Percentiles rank a stretch among this genome's conserved stretches.
Conservation (phyloP, 2,113 vertebrate species). For the Rhizomys pruinosus region DNA sequence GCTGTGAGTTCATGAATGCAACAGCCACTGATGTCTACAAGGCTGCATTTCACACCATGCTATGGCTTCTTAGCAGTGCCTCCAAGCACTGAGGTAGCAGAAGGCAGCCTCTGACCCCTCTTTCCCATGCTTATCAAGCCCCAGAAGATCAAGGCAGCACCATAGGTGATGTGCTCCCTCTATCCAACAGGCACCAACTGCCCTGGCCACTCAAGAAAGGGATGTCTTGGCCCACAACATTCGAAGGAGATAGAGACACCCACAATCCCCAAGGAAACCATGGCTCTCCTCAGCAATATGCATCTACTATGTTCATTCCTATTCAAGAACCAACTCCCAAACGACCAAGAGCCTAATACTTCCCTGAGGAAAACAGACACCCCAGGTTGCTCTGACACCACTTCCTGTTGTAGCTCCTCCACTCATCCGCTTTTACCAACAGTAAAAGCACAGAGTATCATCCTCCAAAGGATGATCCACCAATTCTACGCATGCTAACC, state of each 20-base stretch:
- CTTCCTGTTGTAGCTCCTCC: accelerated
- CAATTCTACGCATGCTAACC: not conserved
- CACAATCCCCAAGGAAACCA: accelerated
- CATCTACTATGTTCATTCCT: accelerated
- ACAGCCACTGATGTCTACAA: too few species aligned
- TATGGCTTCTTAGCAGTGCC: too few species aligned
- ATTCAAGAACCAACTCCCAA: accelerated
- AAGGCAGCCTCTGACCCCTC: too few species aligned
- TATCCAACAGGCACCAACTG: not conserved
- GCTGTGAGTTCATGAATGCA: not conserved
- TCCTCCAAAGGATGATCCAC: not conserved
- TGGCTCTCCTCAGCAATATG: not conserved
- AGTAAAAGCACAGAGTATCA: not conserved
- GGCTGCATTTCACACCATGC: too few species aligned
- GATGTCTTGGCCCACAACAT: not conserved
- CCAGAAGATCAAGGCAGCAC: too few species aligned
- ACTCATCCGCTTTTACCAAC: not conserved
- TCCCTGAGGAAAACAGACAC: not conserved
- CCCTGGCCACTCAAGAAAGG: not conserved
- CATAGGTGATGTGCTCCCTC: not conserved
- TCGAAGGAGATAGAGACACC: accelerated
- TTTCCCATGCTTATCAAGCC: not conserved
- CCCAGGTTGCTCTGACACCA: accelerated
- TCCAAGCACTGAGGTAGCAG: too few species aligned
- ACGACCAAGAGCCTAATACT: not conserved